Evolutionary conservation across 2,113 vertebrate species (phyloP).

Genomic region (Bungarus multicinctus): DNA sequence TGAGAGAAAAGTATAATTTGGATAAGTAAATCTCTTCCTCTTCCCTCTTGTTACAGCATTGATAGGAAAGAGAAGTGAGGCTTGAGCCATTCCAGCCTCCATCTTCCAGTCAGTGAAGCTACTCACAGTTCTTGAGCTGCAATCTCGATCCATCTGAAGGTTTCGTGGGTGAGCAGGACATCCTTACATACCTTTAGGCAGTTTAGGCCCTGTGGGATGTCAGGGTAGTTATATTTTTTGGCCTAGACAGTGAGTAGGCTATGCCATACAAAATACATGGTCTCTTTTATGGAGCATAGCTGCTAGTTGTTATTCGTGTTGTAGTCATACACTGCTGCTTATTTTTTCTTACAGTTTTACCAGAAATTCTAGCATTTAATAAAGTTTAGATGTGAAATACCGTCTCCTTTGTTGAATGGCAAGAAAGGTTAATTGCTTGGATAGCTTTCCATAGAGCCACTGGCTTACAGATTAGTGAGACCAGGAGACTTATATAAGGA

Average conservation of each 20-base stretch:
- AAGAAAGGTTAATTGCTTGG: not conserved
- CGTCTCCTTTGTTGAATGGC: not conserved
- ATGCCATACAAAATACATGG: not conserved
- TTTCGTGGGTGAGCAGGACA: not conserved
- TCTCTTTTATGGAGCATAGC: not conserved
- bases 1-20: not conserved
- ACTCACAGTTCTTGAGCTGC: not conserved
- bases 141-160: not conserved
- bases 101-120: not conserved
- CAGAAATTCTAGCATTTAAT: not conserved
- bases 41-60: not conserved
- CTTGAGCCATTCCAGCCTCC: not conserved
- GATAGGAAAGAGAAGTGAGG: not conserved
- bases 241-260: not conserved
- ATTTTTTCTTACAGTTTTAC: not conserved
- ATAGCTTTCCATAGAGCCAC: not conserved
- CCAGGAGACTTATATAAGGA: not conserved
- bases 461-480: not conserved
- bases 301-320: not conserved
- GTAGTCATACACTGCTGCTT: not conserved
- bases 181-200: not conserved
- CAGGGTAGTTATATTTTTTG: not conserved
- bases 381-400: not conserved
- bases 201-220: not conserved
- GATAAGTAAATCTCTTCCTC: not conserved